Evolutionary conservation across 2,888 invertebrate species (phyloP).

Genomic region (Tromatobia lineatoria): DNA sequence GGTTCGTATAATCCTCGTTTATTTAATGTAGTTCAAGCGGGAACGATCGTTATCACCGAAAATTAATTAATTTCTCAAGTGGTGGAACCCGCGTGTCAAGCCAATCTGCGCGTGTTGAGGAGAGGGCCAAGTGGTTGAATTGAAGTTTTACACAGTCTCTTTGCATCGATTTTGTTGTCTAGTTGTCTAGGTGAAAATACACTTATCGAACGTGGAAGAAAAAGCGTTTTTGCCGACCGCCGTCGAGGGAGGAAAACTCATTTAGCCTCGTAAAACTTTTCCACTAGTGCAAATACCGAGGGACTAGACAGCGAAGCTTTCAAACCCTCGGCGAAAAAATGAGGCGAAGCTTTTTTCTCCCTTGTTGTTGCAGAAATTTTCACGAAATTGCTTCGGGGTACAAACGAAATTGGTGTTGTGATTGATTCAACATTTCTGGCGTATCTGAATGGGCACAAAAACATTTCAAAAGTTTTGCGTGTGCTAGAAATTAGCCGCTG

Average conservation of each 20-base stretch:
- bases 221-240: slow-evolving; percentile 1
- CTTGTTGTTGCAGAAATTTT: neutral
- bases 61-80: slow-evolving; percentile 64
- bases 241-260: slow-evolving; percentile 5
- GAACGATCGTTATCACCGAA: slow-evolving; percentile 51
- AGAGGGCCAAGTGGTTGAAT: slow-evolving; percentile 39
- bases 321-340: neutral
- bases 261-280: slow-evolving; percentile 8
- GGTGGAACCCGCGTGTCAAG: neutral
- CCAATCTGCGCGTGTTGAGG: neutral
- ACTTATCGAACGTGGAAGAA: neutral
- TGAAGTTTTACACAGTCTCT: slow-evolving; percentile 33
- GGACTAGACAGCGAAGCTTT: neutral
- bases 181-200: neutral
- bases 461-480: neutral
- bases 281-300: neutral
- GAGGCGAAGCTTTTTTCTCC: neutral
- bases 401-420: neutral
- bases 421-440: slow-evolving; percentile 1
- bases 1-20: neutral
- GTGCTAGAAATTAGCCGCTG: neutral
- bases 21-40: slow-evolving; percentile 20
- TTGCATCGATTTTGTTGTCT: slow-evolving; percentile 41
- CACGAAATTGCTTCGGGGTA: neutral
- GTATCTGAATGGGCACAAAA: neutral